Conservation (phyloP, 2,113 vertebrate species). For the Struthidea cinerea region DNA sequence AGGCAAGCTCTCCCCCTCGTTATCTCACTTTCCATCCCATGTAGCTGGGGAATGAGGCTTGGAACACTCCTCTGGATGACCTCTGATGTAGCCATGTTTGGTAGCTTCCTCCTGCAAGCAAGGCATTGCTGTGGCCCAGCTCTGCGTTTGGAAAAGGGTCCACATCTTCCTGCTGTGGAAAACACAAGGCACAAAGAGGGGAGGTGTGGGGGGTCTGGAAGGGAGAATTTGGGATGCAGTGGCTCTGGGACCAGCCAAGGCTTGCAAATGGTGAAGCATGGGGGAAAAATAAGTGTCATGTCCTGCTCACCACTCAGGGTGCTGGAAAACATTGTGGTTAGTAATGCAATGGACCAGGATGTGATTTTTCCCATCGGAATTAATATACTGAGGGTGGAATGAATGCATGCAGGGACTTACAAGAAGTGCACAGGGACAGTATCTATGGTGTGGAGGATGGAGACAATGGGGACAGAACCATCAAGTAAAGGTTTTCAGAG, state of each 20-base stretch:
- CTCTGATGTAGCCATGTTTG: not conserved
- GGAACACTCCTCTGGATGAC: not conserved
- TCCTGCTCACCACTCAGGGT: not conserved
- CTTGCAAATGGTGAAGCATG: not conserved
- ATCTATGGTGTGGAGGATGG: not conserved
- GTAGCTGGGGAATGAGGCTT: not conserved
- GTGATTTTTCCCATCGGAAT: not conserved
- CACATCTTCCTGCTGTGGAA: not conserved
- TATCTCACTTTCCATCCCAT: not conserved
- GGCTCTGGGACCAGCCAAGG: not conserved
- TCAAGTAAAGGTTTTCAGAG: not conserved
- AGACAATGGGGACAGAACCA: not conserved
- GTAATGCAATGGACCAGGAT: not conserved
- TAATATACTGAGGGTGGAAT: not conserved
- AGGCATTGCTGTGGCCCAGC: not conserved
- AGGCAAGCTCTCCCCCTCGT: not conserved
- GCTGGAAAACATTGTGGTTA: not conserved
- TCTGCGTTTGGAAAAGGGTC: not conserved
- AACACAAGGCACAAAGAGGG: not conserved
- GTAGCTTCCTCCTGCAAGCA: not conserved
- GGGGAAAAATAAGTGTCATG: not conserved
- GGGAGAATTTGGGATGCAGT: not conserved
- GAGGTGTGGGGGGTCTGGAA: accelerated
- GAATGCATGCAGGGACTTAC: not conserved
- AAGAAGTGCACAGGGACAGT: not conserved